phyloP scores from a whole-genome alignment of 2,113 vertebrate genomes.

The Chlamydotis undulata region DNA sequence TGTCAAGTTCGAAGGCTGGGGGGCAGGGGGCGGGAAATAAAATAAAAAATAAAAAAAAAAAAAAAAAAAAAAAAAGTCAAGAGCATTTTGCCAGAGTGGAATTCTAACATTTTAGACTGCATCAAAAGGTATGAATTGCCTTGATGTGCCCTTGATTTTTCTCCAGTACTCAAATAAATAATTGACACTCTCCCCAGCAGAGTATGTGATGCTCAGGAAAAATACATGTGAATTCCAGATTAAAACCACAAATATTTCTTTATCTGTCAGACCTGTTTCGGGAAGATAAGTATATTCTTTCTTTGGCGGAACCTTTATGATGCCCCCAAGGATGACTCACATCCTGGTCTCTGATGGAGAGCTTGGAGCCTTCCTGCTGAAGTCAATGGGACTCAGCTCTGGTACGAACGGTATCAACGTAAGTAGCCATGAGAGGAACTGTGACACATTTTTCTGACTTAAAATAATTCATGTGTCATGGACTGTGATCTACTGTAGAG shows the following conservation, averaged over 20 bases:
- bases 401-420: neutral
- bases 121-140: neutral
- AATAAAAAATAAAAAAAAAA: neutral
- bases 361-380: neutral
- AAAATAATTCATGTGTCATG: neutral
- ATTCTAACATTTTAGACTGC: slow-evolving; percentile 26
- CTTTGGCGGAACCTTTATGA: neutral
- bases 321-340: neutral
- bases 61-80: neutral
- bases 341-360: neutral
- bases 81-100: neutral
- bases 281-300: neutral
- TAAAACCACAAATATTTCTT: slow-evolving; percentile 16
- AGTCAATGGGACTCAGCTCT: neutral
- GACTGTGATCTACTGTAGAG: neutral
- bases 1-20: slow-evolving; percentile 4
- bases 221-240: slow-evolving; percentile 9
- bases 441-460: neutral
- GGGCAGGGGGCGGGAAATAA: neutral
- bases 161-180: slow-evolving; percentile 26
- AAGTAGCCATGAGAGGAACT: neutral
- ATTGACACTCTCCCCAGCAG: slow-evolving; percentile 9
- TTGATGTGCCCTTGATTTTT: slow-evolving; percentile 30
- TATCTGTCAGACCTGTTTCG: neutral
- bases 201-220: neutral